phyloP scores from a whole-genome alignment of 2,888 invertebrate genomes.

The Dynastes maya region DNA sequence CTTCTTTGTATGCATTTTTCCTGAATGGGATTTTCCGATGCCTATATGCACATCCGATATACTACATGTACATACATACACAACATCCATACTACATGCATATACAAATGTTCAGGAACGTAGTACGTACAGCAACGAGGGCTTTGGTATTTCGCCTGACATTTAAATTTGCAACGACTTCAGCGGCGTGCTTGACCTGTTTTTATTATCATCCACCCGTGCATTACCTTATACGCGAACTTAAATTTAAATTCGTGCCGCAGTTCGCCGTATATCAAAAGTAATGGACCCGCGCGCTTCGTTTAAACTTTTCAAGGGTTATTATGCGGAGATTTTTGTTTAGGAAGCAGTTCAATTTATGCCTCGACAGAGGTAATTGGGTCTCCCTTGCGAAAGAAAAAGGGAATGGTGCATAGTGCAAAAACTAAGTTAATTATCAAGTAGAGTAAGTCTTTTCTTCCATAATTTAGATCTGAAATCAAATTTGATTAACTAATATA shows the following conservation, averaged over 20 bases:
- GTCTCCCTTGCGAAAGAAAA: neutral
- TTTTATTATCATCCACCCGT: slow-evolving; percentile 25
- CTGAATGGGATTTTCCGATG: no score
- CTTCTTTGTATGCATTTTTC: no score
- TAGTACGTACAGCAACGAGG: no score
- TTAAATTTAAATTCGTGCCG: slow-evolving; percentile 25
- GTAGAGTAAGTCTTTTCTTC: no score
- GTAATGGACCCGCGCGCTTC: slow-evolving; percentile 19
- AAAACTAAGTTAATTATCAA: no score
- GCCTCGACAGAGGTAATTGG: neutral
- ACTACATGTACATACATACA: no score
- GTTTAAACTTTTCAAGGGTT: slow-evolving; percentile 35
- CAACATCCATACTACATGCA: no score
- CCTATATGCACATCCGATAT: no score
- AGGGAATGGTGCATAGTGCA: no score
- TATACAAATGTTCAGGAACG: no score
- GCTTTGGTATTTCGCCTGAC: slow-evolving; percentile 3
- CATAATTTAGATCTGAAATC: no score
- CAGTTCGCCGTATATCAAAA: slow-evolving; percentile 22
- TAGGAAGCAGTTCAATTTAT: slow-evolving; percentile 17
- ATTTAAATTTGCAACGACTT: neutral
- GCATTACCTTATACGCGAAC: slow-evolving; percentile 28
- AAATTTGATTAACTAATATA: no score
- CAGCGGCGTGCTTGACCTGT: slow-evolving; percentile 32
- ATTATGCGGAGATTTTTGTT: slow-evolving; percentile 31